Conservation (phyloP, 2,113 vertebrate genomes). For the Pipa parva region DNA sequence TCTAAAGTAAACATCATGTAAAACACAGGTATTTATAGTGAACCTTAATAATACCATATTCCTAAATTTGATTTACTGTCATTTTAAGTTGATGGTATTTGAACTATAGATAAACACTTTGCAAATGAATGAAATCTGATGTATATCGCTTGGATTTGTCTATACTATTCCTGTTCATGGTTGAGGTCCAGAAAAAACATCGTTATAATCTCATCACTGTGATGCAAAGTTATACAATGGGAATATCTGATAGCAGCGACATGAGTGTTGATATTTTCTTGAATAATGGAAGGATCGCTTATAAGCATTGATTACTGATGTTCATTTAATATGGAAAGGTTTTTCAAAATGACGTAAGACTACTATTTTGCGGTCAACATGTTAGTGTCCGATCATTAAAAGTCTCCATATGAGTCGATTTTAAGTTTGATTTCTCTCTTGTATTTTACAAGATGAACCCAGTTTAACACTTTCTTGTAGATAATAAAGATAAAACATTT, state of each 20-base stretch:
- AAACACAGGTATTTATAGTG: slow-evolving; percentile 29
- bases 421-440: too few species aligned
- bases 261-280: slow-evolving; percentile 39
- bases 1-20: not conserved
- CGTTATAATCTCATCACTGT: slow-evolving; percentile 41
- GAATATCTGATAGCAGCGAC: slow-evolving; percentile 41
- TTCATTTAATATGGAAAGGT: not conserved
- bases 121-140: slow-evolving; percentile 24
- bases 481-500: too few species aligned
- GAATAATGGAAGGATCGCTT: slow-evolving; percentile 12
- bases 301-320: slow-evolving; percentile 13
- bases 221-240: slow-evolving; percentile 21
- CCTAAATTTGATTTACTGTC: slow-evolving; percentile 18
- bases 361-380: not conserved
- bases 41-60: slow-evolving; percentile 8
- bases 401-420: not conserved
- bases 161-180: slow-evolving; percentile 29
- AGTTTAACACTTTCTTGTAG: not conserved
- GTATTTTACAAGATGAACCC: not conserved
- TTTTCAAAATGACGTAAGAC: slow-evolving; percentile 9
- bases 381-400: not conserved
- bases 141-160: slow-evolving; percentile 29
- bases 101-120: slow-evolving; percentile 15
- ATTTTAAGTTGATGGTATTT: slow-evolving; percentile 10
- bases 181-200: slow-evolving; percentile 35